Percentiles rank a stretch among this genome's conserved stretches.
phyloP scores from a whole-genome alignment of 2,888 invertebrate species.

The Fragum fragum region DNA sequence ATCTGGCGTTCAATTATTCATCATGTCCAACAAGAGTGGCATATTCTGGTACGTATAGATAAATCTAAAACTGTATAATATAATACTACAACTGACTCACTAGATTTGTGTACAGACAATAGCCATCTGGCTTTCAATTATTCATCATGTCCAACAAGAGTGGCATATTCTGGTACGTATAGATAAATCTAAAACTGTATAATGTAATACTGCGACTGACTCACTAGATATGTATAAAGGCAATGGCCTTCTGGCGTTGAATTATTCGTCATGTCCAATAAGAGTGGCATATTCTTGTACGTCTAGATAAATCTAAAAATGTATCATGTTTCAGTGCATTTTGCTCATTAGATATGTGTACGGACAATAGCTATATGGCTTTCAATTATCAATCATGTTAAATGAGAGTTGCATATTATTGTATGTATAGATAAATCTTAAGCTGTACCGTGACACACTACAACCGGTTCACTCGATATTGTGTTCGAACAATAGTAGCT shows the following conservation, averaged over 20 bases:
- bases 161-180: slow-evolving; percentile 55
- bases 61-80: slow-evolving; percentile 33
- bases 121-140: slow-evolving; percentile 48
- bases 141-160: slow-evolving; percentile 41
- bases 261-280: slow-evolving; percentile 44
- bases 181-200: slow-evolving; percentile 8
- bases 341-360: too few species aligned
- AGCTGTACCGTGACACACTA: too few species aligned
- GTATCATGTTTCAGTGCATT: too few species aligned
- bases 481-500: too few species aligned
- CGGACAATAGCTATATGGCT: too few species aligned
- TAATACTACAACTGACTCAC: neutral
- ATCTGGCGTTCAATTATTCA: slow-evolving; percentile 46
- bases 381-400: too few species aligned
- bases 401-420: too few species aligned
- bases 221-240: slow-evolving; percentile 41
- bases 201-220: slow-evolving; percentile 31
- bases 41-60: slow-evolving; percentile 49
- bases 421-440: too few species aligned
- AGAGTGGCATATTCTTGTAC: slow-evolving; percentile 57
- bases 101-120: slow-evolving; percentile 47
- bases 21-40: slow-evolving; percentile 48
- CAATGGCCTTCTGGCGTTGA: slow-evolving; percentile 43
- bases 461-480: too few species aligned
- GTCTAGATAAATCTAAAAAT: too few species aligned